These are phyloP conservation scores for Aplysina aerophoba DNA, from an alignment of 37 sponge, comb jelly and placozoan genomes.

Conservation along the genomic window DNA sequence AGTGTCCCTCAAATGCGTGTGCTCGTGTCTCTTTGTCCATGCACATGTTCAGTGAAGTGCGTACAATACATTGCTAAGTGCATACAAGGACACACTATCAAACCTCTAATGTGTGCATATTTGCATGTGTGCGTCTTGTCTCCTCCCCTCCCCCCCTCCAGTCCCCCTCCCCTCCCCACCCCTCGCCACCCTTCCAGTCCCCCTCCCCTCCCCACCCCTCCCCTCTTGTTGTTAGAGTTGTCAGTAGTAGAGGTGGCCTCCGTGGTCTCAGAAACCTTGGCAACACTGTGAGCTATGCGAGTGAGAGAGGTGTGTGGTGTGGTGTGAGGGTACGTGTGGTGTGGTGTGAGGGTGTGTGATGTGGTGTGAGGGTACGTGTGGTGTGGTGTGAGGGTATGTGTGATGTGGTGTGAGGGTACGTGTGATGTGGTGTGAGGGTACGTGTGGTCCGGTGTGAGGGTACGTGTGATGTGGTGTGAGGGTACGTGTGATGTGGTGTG, in stretches of 20 bases:
- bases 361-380: too few species aligned
- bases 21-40: too few species aligned
- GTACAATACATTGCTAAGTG: not conserved
- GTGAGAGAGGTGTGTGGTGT: too few species aligned
- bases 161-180: not conserved
- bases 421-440: too few species aligned
- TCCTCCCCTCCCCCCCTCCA: not conserved
- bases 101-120: not conserved
- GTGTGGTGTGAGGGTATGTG: too few species aligned
- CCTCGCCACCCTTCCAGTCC: not conserved
- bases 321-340: too few species aligned
- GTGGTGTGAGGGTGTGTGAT: too few species aligned
- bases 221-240: not conserved
- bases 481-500: too few species aligned
- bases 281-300: constrained; percentile 45
- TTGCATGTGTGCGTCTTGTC: not conserved
- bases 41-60: not conserved
- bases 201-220: not conserved
- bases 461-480: too few species aligned
- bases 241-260: constrained; percentile 18
- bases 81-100: not conserved
- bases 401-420: too few species aligned
- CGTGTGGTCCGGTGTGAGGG: too few species aligned
- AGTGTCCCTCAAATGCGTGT: too few species aligned
- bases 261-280: constrained; percentile 61